Evolutionary conservation across 2,113 vertebrate genomes (phyloP), one percentile per base, ranked within the genome.

Genomic region (Origma solitaria): DNA sequence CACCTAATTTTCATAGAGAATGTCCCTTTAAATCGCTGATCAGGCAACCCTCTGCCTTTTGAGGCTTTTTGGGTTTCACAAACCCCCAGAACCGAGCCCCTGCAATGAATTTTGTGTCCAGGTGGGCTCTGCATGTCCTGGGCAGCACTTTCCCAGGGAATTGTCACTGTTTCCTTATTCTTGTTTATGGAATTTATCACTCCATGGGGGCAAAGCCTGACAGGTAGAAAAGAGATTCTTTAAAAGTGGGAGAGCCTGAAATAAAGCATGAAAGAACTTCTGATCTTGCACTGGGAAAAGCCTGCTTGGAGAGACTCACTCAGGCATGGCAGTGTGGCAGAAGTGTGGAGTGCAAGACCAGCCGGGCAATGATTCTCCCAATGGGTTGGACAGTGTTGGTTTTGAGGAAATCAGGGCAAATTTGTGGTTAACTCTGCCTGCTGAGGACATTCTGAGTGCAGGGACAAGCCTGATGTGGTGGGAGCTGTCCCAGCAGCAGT

Each of bases 401-500:
- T 90, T 72, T 79, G 66, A 82, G 82, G 70, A 80, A 87, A 82
- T 94, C 57, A 40, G n/a, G 66, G 61, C 19, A 73, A 61, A 51
- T 66, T n/a, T 62, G 37, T 54, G 70, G 13, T 35, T 79, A 49
- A 68, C 33, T 84, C 0, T 16, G 38, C 18, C 51, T 88, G 33
- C 57, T 79, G 81, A 35, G 3, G 72, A 69, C 78, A 12, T 51
- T 76, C 57, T 82, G 91, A 79, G 50, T 14, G 70, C 88, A 47
- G 69, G 91, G 57, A 16, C 31, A 28, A 57, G 68, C 10, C 30
- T 70, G 65, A 3, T 0, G 28, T 38, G 40, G 1, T 42, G 75
- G 60, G 15, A 80, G 8, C 20, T 68, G 35, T 31, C 65, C 0
- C 21, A 51, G 8, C 50, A 23, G 1, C 54, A 21, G 0, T 0